phyloP scores from a whole-genome alignment of 2,113 vertebrate species.

The Ahaetulla prasina region DNA sequence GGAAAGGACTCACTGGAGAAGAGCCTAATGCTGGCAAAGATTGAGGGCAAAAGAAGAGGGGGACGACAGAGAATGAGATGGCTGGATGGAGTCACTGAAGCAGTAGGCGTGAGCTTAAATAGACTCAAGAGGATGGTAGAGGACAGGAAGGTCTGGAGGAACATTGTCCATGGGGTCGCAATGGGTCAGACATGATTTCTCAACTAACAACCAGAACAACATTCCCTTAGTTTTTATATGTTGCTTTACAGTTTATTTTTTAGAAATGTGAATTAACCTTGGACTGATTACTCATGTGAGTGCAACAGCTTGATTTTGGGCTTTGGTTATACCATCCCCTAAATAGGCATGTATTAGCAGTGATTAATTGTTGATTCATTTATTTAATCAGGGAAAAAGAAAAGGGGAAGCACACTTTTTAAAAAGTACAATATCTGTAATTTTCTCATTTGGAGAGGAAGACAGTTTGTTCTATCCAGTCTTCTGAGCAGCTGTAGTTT shows the following conservation, averaged over 20 bases:
- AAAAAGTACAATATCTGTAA: neutral
- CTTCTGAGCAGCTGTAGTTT: neutral
- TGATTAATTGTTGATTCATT: neutral
- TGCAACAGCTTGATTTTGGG: neutral
- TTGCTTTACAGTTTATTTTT: neutral
- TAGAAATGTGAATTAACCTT: neutral
- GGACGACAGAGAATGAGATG: no score
- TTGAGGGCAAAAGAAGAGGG: no score
- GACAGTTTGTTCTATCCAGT: neutral
- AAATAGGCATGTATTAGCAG: neutral
- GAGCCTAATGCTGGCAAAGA: no score
- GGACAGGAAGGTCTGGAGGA: no score
- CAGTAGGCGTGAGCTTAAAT: no score
- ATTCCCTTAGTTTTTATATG: neutral
- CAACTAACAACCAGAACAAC: no score
- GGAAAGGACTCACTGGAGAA: no score
- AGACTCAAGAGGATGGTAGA: no score
- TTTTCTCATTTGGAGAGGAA: neutral
- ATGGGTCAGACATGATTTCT: no score
- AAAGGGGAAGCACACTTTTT: neutral
- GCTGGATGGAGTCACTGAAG: no score
- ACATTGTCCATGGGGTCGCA: no score
- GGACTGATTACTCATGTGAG: neutral
- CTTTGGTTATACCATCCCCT: neutral
- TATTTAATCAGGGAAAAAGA: neutral